Conservation (phyloP, 2,888 invertebrate species). For the Philopedon plagiatum region DNA sequence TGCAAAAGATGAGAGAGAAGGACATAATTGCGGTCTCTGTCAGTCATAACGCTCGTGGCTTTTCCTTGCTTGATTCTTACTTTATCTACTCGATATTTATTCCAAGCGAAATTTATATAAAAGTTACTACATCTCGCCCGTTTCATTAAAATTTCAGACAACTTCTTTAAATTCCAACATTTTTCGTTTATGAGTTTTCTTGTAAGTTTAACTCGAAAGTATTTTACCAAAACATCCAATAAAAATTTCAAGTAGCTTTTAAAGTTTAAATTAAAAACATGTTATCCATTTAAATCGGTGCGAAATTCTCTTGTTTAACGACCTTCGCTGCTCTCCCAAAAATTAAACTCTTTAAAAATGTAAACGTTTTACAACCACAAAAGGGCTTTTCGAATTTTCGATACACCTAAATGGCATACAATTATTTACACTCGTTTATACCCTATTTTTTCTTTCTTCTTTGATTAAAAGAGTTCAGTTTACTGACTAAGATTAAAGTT, state of each 20-base stretch:
- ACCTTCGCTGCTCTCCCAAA: constrained; percentile 24
- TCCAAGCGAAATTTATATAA: no score
- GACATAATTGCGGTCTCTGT: no score
- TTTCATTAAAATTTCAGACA: not conserved
- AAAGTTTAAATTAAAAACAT: constrained; percentile 30
- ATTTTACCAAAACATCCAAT: not conserved
- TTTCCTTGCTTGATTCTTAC: no score
- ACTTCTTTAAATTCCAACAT: not conserved
- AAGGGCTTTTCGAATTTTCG: not conserved
- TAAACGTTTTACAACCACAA: constrained; percentile 11
- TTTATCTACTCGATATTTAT: no score
- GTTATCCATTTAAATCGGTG: constrained; percentile 31
- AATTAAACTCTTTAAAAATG: constrained; percentile 33
- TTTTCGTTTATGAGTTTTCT: constrained; percentile 14
- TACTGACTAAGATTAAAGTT: no score
- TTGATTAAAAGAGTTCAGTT: no score
- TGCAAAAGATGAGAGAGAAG: no score
- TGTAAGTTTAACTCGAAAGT: not conserved
- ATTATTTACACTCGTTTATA: no score
- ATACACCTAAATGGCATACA: constrained; percentile 8
- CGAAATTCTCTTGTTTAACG: constrained; percentile 16
- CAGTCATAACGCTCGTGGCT: no score
- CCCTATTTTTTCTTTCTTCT: no score
- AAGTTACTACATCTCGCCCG: no score
- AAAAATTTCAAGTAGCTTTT: not conserved